A percentile compares a stretch with the other conserved stretches of the same genome.
phyloP scores from a whole-genome alignment of 2,113 vertebrate genomes.

The Mesoclemmys tuberculata region DNA sequence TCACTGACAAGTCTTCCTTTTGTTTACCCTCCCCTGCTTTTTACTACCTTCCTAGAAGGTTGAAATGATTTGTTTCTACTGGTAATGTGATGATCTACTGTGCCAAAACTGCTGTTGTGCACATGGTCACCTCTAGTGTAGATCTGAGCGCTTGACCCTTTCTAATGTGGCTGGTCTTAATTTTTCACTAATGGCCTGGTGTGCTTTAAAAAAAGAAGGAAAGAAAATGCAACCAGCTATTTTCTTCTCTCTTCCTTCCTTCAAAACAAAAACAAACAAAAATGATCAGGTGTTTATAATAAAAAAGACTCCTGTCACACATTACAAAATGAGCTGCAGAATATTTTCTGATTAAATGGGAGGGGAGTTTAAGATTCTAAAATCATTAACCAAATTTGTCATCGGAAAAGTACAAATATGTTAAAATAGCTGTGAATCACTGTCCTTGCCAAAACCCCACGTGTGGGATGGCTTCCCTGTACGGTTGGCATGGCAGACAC shows the following conservation, averaged over 20 bases:
- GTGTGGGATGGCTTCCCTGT: constrained; percentile 51
- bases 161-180: background rate
- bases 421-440: constrained; percentile 37
- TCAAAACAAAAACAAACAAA: too few relatives aligned
- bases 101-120: background rate
- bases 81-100: background rate
- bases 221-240: background rate
- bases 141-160: background rate
- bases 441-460: constrained; percentile 37
- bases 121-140: background rate
- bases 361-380: background rate
- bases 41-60: background rate
- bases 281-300: too few relatives aligned
- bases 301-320: background rate
- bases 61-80: background rate
- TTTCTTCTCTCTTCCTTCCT: background rate
- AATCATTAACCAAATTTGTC: background rate
- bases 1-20: background rate
- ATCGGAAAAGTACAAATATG: background rate
- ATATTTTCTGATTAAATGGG: background rate
- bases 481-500: constrained; percentile 50
- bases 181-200: background rate
- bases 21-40: background rate
- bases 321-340: background rate
- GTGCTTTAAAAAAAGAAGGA: background rate